These are phyloP conservation scores for Anarhynchus alexandrinus DNA, from an alignment of 2,113 vertebrate species.

Conservation along the genomic window DNA sequence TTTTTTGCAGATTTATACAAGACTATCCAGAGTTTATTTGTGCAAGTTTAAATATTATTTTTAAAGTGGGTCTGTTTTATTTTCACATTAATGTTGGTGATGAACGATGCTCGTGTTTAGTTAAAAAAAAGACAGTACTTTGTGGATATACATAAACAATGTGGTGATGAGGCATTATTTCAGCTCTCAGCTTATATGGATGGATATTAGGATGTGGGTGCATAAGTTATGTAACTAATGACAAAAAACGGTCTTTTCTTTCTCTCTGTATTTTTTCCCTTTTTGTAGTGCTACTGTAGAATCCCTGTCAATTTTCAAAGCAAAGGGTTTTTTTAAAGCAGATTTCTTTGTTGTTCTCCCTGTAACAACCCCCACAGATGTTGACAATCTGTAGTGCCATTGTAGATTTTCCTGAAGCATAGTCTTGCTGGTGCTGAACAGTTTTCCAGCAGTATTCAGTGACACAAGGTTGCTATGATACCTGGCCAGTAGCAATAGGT, in stretches of 20 bases:
- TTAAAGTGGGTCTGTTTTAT: slow-evolving; percentile 28
- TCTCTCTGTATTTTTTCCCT: background rate
- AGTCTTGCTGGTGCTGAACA: slow-evolving; percentile 56
- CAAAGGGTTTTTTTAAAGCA: background rate
- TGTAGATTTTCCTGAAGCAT: slow-evolving; percentile 47
- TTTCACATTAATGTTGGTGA: slow-evolving; percentile 27
- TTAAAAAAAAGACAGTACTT: background rate
- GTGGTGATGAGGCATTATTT: background rate
- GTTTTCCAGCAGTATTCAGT: slow-evolving; percentile 55
- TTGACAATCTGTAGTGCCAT: slow-evolving; percentile 49
- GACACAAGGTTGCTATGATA: slow-evolving; percentile 70
- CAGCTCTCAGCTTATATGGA: background rate
- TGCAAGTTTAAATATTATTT: slow-evolving; percentile 72
- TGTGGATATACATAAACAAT: background rate
- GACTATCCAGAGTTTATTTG: slow-evolving; percentile 70
- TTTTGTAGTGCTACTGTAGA: background rate
- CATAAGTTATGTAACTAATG: background rate
- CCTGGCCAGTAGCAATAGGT: slow-evolving; percentile 58
- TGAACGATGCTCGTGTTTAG: background rate
- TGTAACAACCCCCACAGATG: slow-evolving; percentile 60
- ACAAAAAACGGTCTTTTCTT: background rate
- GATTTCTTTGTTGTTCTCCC: slow-evolving; percentile 58
- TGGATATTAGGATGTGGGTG: background rate
- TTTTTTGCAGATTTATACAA: slow-evolving; percentile 76
- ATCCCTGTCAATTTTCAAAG: background rate